These are phyloP conservation scores for Haliclystus octoradiatus DNA, from an alignment of 30 jellyfish, hydroid and myxozoan species.

Conservation along the genomic window DNA sequence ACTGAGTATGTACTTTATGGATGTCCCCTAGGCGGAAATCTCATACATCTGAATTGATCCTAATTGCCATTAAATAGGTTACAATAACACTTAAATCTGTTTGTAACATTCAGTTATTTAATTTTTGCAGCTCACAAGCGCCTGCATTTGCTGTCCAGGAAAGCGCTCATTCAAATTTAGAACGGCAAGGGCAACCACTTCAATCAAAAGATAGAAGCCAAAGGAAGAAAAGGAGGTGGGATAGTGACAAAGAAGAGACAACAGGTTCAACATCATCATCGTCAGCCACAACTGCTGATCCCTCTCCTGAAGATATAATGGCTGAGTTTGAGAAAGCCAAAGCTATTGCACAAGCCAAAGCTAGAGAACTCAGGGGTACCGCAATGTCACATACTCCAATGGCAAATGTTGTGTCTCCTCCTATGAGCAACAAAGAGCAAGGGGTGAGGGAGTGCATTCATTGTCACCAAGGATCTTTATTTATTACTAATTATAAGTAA, in stretches of 20 bases:
- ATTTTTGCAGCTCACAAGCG: no score
- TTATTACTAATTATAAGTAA: background rate
- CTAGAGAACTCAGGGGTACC: constrained; percentile 45
- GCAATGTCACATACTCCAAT: background rate
- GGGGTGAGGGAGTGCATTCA: constrained; percentile 25
- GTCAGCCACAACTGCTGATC: constrained; percentile 21
- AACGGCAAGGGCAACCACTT: background rate
- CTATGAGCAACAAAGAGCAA: constrained; percentile 55
- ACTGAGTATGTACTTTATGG: no score
- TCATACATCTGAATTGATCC: background rate
- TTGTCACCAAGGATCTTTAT: background rate
- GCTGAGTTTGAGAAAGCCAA: constrained; percentile 82
- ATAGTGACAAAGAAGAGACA: constrained; percentile 26
- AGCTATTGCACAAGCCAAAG: constrained; percentile 74
- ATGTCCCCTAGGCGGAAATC: background rate
- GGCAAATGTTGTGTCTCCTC: no score
- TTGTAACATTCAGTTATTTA: background rate
- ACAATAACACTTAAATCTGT: constrained; percentile 9
- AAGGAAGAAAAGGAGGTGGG: constrained; percentile 37
- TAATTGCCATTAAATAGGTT: background rate
- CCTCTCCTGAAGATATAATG: constrained; percentile 32
- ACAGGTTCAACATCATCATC: constrained; percentile 12
- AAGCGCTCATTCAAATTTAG: constrained; percentile 3
- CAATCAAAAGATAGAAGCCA: background rate
- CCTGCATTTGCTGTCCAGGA: no score